Conservation (phyloP, 2,797 vertebrate species). For the Poeciliopsis gracilis region DNA sequence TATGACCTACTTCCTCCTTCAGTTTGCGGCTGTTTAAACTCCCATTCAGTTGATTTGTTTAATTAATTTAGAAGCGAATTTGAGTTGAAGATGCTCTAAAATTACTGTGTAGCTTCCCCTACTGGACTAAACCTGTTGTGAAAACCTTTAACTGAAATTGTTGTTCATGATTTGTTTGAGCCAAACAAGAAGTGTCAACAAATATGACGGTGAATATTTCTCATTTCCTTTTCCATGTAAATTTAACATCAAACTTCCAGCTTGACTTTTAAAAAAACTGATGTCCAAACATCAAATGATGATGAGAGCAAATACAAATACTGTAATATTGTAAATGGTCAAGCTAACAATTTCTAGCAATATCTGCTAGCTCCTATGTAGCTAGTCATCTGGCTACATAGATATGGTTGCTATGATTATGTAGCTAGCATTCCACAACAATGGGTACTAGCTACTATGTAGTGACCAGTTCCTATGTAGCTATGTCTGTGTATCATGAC, state of each 20-base stretch:
- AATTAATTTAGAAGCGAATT: background rate
- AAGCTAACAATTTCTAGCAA: background rate
- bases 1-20: background rate
- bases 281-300: background rate
- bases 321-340: background rate
- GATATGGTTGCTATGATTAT: too few relatives aligned
- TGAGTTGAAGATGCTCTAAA: background rate
- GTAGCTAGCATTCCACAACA: too few relatives aligned
- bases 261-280: background rate
- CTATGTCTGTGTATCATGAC: too few relatives aligned
- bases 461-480: too few relatives aligned
- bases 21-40: background rate
- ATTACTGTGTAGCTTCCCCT: background rate
- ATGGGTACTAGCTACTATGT: too few relatives aligned
- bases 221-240: background rate
- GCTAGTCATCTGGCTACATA: too few relatives aligned
- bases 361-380: too few relatives aligned
- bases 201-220: background rate
- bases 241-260: background rate
- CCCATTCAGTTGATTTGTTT: background rate
- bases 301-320: background rate
- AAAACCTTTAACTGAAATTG: background rate
- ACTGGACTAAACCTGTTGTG: background rate
- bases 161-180: background rate
- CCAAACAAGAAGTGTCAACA: background rate